A percentile compares a stretch with the other conserved stretches of the same genome.
Evolutionary conservation across 2,797 vertebrate genomes (phyloP).

Genomic region (Sparus aurata): DNA sequence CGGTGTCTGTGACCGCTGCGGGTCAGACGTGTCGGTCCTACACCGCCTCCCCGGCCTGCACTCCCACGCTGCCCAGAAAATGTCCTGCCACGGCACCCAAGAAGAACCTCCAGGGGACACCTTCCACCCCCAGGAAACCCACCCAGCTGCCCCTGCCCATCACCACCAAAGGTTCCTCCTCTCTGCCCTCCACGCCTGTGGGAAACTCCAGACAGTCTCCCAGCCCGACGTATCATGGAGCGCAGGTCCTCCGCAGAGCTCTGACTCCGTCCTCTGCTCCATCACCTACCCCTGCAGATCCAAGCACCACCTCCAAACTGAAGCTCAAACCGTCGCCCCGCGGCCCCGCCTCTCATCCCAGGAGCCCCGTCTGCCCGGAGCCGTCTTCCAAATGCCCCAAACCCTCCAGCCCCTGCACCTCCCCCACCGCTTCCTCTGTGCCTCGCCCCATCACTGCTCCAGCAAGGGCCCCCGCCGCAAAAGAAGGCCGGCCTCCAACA

Average conservation of each 20-base stretch:
- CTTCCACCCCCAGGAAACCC: constrained; percentile 72
- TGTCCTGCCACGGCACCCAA: constrained; percentile 85
- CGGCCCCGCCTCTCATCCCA: constrained; percentile 66
- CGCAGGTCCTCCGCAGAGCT: constrained; percentile 46
- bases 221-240: constrained; percentile 17
- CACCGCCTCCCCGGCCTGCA: constrained; percentile 75
- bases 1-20: constrained; percentile 30
- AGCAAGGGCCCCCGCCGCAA: constrained; percentile 34
- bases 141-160: constrained; percentile 72
- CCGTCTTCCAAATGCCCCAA: constrained; percentile 80
- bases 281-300: not conserved
- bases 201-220: constrained; percentile 51
- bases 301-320: constrained; percentile 53
- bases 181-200: constrained; percentile 61
- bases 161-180: constrained; percentile 66
- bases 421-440: constrained; percentile 52
- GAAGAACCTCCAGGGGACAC: constrained; percentile 82
- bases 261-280: constrained; percentile 58
- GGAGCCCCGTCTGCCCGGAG: constrained; percentile 86
- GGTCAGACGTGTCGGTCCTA: constrained; percentile 67
- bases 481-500: constrained; percentile 63
- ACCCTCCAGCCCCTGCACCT: constrained; percentile 65
- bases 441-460: constrained; percentile 63
- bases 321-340: constrained; percentile 68
- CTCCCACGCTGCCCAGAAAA: constrained; percentile 81